A percentile compares a stretch with the other conserved stretches of the same genome.
These are phyloP conservation scores for Trichoplusia ni DNA, from an alignment of 1,140 invertebrate genomes.

Conservation along the genomic window DNA sequence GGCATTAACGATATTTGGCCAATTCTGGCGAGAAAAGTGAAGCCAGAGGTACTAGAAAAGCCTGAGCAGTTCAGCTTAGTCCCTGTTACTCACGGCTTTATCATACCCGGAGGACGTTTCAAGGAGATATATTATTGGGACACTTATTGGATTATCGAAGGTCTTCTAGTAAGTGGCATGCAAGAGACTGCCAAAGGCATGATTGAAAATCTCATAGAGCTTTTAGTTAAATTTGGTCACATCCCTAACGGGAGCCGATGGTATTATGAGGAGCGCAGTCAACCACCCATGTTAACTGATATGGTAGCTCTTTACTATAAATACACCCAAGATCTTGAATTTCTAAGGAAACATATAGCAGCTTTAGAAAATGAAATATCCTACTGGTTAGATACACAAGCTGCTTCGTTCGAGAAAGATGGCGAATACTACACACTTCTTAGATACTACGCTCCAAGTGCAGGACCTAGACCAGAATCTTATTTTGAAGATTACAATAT, in stretches of 20 bases:
- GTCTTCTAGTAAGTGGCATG: slow-evolving; percentile 89
- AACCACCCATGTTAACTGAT: slow-evolving; percentile 89
- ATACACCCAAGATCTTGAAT: slow-evolving; percentile 85
- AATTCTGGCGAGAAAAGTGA: slow-evolving; percentile 85
- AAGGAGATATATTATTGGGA: slow-evolving; percentile 95
- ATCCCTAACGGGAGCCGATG: slow-evolving; percentile 90
- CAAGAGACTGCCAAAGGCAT: slow-evolving; percentile 86
- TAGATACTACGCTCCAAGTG: slow-evolving; percentile 81
- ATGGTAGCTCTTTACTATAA: slow-evolving; percentile 90
- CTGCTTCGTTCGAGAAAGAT: slow-evolving; percentile 80
- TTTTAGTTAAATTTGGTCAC: slow-evolving; percentile 86
- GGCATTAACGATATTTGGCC: slow-evolving; percentile 88
- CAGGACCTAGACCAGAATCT: slow-evolving; percentile 90
- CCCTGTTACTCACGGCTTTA: slow-evolving; percentile 88
- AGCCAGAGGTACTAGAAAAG: slow-evolving; percentile 83
- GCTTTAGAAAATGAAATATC: slow-evolving; percentile 86
- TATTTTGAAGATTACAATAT: slow-evolving; percentile 83
- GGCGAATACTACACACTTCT: slow-evolving; percentile 82
- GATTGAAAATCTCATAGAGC: slow-evolving; percentile 87
- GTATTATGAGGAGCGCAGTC: slow-evolving; percentile 89
- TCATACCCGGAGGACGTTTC: slow-evolving; percentile 94
- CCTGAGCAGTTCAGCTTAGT: slow-evolving; percentile 87
- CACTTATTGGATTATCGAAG: slow-evolving; percentile 93
- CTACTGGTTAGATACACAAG: slow-evolving; percentile 84
- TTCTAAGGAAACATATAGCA: slow-evolving; percentile 83